Evolutionary conservation across 2,888 invertebrate species (phyloP), one percentile per base, ranked within the genome.

Genomic region (Rhagium mordax): DNA sequence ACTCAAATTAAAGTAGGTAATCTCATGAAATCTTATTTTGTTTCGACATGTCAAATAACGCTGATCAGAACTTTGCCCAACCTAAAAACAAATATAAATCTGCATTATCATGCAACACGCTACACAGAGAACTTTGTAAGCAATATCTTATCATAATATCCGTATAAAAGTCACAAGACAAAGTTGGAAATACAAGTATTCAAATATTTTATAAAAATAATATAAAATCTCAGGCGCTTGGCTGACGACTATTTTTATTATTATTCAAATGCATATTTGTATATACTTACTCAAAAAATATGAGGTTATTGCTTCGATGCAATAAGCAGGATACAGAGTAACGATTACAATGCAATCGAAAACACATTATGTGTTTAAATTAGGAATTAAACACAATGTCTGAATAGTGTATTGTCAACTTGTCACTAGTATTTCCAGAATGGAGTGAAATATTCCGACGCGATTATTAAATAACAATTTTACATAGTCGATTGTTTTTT

Each of bases 101-200:
- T 62, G 49, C 62, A 62, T 24, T 62, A 62, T 47, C 75, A 75
- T 73, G 68, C 70, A 64, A 70, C 75, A 75, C 75, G 75, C 75
- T 29, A 75, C 33, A 15, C 41, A 47, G 16, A 47, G 13, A 33
- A 68, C 47, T 57, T 67, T 62, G 61, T 57, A 64, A 74, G 72
- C 72, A 68, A 72, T 72, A 69, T 70, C 72, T 70, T 59, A 61
- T 61, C 61, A 62, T 70, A 67, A 70, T 70, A 72, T 64, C 61
- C 55, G 2, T 33, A 33, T 69, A 61, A 69, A 69, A 55, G 66
- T 71, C 70, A 61, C 64, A 48, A 27, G 48, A 16, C 16, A 20
- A n/a, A 27, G 71, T 59, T 55, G 6, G n/a, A 55, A 21, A 15
- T n/a, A n/a, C n/a, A n/a, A n/a, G n/a, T n/a, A 55, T n/a, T 10